phyloP scores from a whole-genome alignment of 92 coral and sea anemone species.

The Hydrozoanthus gracilis region DNA sequence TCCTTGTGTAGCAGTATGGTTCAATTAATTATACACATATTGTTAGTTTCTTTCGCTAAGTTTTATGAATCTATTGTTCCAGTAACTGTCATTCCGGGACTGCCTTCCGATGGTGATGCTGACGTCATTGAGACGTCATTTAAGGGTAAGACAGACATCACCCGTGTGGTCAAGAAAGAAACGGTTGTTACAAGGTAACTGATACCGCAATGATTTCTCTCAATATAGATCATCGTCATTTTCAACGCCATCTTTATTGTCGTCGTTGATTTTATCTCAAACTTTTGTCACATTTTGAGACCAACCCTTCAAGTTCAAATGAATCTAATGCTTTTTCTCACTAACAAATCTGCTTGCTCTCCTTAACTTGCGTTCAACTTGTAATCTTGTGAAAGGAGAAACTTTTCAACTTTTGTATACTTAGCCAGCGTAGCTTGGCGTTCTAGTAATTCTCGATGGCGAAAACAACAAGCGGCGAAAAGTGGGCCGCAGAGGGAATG shows the following conservation, averaged over 20 bases:
- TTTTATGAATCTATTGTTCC: neutral
- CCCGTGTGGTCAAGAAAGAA: conserved; percentile 40
- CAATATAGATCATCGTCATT: neutral
- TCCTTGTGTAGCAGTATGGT: too few relatives aligned
- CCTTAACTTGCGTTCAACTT: too few relatives aligned
- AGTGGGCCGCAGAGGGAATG: too few relatives aligned
- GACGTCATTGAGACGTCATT: conserved; percentile 45
- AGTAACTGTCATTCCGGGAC: conserved; percentile 26
- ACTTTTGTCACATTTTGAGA: too few relatives aligned
- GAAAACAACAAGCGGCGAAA: too few relatives aligned
- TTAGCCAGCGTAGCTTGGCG: neutral
- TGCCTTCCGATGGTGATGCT: conserved; percentile 13
- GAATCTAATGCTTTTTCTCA: too few relatives aligned
- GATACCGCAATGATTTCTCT: neutral
- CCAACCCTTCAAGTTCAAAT: too few relatives aligned
- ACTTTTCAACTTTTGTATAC: neutral
- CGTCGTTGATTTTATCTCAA: neutral
- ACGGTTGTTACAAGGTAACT: conserved; percentile 36
- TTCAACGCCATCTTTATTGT: neutral
- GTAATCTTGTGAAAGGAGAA: too few relatives aligned
- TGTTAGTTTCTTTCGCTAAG: too few relatives aligned
- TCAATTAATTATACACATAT: too few relatives aligned
- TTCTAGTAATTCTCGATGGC: too few relatives aligned
- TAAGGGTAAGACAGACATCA: conserved; percentile 23
- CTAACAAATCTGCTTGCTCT: too few relatives aligned